Evolutionary conservation across 2,113 vertebrate genomes (phyloP), one percentile per base, ranked within the genome.

Genomic region (Phylloscopus trochiloides): DNA sequence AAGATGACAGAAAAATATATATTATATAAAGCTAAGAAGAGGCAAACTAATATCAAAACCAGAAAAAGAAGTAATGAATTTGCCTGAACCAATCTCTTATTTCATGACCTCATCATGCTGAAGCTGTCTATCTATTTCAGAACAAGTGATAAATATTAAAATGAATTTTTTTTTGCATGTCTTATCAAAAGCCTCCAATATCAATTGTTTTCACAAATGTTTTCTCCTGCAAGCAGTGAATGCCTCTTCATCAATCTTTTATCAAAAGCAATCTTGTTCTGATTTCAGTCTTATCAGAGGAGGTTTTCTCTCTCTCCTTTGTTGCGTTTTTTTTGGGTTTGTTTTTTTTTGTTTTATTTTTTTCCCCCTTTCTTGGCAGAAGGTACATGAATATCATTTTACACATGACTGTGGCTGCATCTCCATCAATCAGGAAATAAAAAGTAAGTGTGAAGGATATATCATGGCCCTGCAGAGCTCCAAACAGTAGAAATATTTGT

Each of bases 111-210:
- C 96, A 95, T 96, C 95, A 91, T 55, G 78, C 90, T 75, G 32
- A 93, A 96, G 94, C 91, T 94, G 77, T 82, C 55, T 76, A 96
- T 97, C 96, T 92, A 84, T 96, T 97, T 94, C n/a, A 50, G 74
- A 92, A 97, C 73, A 89, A 97, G 92, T 16, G 63, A 96, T 97
- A 97, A 97, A 98, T 97, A 98, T 97, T 98, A 97, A 98, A 97
- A 97, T 97, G 92, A 96, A 54, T 40, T 34, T 42, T 75, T 95
- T 93, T 97, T 95, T 95, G 97, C 95, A 72, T 95, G 72, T 91
- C 94, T 97, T 97, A 96, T 97, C 95, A 96, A 97, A 97, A 96
- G 93, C 94, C 94, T 94, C 97, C 88, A 92, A 78, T 95, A 97
- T 84, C 95, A 94, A 68, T 96, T 97, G 98, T 98, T 98, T 97